Evolutionary conservation across 2,888 invertebrate genomes (phyloP).

Genomic region (Mycalesis mineus): DNA sequence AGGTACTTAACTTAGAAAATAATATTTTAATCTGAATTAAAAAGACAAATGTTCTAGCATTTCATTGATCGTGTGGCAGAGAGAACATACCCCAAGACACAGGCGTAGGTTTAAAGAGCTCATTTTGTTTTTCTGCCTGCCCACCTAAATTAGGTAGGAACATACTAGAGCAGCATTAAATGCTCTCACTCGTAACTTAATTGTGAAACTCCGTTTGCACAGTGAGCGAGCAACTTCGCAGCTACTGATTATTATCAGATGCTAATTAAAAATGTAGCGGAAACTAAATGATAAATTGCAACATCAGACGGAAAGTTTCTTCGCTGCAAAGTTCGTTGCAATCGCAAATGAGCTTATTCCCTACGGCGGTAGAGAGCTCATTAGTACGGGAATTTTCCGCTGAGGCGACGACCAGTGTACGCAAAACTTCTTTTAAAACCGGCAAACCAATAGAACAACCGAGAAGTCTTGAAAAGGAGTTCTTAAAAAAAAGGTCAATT

Average conservation of each 20-base stretch:
- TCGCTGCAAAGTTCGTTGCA: constrained; percentile 49
- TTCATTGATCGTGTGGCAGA: too few relatives aligned
- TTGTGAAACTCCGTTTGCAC: neutral
- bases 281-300: constrained; percentile 58
- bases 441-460: constrained; percentile 5
- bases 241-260: constrained; percentile 13
- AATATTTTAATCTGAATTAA: too few relatives aligned
- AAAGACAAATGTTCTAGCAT: too few relatives aligned
- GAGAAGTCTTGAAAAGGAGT: neutral
- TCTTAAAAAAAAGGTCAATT: constrained; percentile 4
- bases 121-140: too few relatives aligned
- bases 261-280: constrained; percentile 45
- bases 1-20: too few relatives aligned
- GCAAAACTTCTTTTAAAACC: constrained; percentile 32
- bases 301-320: constrained; percentile 49
- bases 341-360: constrained; percentile 64
- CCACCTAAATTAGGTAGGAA: too few relatives aligned
- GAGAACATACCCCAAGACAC: too few relatives aligned
- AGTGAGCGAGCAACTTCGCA: constrained; percentile 2
- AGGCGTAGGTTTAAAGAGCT: too few relatives aligned
- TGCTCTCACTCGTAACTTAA: too few relatives aligned
- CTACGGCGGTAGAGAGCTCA: constrained; percentile 55
- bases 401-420: constrained; percentile 40
- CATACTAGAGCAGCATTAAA: too few relatives aligned
- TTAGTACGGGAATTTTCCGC: constrained; percentile 49